Evolutionary conservation across 2,888 invertebrate species (phyloP), one percentile per base, ranked within the genome.

Genomic region (Gari tellinella): DNA sequence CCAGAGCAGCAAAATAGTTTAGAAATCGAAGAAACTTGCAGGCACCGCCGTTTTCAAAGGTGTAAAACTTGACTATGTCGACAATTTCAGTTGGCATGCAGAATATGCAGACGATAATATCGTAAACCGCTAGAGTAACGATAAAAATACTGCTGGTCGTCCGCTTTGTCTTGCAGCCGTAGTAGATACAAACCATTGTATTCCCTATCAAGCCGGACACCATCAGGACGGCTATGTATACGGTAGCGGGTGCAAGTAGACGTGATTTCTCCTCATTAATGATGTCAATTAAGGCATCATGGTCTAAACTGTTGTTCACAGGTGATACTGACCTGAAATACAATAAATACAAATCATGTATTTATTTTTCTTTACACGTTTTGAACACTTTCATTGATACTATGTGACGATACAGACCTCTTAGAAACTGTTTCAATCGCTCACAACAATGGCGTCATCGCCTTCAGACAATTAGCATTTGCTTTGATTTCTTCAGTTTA

Each of bases 81-180:
- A 74, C 74, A 21, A 86, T 84, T 68, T 87, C 87, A 1, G 82
- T 77, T 0, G 87, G 87, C 77, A 87, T 80, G 8, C 79, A 80
- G n/a, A 87, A 56, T 26, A 65, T 45, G 49, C 84, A 85, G 1
- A 75, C 77, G 0, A 85, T 72, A 8, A 86, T 55, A 61, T 87
- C 87, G 52, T 83, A 83, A 1, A 81, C 52, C 2, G 85, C 83
- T 8, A 87, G 66, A 23, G 81, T 70, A 3, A 85, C 72, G 43
- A 87, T 81, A 55, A 85, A 86, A 41, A 72, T 73, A 21, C 81
- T 78, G 7, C 84, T 85, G 8, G 85, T 75, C 5, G 85, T 84
- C 3, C 70, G 66, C 43, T 81, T 84, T 26, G 83, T 75, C 41
- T 77, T 79, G 31, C 67, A 79, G 15, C 81, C 82, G 60, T 86